These are phyloP conservation scores for Bovichtus diacanthus DNA, from an alignment of 2,797 vertebrate genomes.

Conservation along the genomic window DNA sequence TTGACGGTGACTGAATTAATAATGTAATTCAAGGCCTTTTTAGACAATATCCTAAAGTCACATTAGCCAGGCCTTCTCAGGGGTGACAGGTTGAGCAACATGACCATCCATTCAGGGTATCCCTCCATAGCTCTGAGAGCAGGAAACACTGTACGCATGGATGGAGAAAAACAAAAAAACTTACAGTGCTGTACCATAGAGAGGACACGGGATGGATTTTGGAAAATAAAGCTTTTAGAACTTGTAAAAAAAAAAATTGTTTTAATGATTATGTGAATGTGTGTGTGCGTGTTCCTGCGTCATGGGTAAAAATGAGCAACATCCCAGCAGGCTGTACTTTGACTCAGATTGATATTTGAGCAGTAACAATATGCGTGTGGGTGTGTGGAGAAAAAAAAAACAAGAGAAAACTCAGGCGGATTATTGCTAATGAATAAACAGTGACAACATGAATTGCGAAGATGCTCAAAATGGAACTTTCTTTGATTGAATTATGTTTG, in stretches of 20 bases:
- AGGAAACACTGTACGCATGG: slow-evolving; percentile 77
- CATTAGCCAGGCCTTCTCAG: slow-evolving; percentile 82
- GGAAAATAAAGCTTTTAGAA: slow-evolving; percentile 85
- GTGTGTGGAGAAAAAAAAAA: slow-evolving; percentile 2
- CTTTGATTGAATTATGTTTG: slow-evolving; percentile 1
- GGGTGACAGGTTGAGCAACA: slow-evolving; percentile 77
- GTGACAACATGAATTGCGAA: slow-evolving; percentile 26
- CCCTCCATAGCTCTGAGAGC: slow-evolving; percentile 71
- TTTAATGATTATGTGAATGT: slow-evolving; percentile 23
- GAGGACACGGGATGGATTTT: slow-evolving; percentile 69
- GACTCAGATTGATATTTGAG: slow-evolving; percentile 40
- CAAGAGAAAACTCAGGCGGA: slow-evolving; percentile 13
- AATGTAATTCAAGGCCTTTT: slow-evolving; percentile 75
- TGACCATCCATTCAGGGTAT: slow-evolving; percentile 82
- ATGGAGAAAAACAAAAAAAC: slow-evolving; percentile 42
- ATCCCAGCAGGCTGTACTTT: slow-evolving; percentile 19
- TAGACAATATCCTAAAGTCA: slow-evolving; percentile 64
- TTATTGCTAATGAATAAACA: slow-evolving; percentile 46
- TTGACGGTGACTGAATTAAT: slow-evolving; percentile 65
- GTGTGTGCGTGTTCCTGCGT: not conserved
- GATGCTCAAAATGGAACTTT: slow-evolving; percentile 14
- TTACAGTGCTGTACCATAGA: slow-evolving; percentile 73
- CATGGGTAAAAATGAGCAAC: slow-evolving; percentile 22
- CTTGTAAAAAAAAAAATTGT: slow-evolving; percentile 67
- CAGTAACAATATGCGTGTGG: slow-evolving; percentile 43